Evolutionary conservation across 2,888 invertebrate genomes (phyloP).

Genomic region (Strigamia maritima): DNA sequence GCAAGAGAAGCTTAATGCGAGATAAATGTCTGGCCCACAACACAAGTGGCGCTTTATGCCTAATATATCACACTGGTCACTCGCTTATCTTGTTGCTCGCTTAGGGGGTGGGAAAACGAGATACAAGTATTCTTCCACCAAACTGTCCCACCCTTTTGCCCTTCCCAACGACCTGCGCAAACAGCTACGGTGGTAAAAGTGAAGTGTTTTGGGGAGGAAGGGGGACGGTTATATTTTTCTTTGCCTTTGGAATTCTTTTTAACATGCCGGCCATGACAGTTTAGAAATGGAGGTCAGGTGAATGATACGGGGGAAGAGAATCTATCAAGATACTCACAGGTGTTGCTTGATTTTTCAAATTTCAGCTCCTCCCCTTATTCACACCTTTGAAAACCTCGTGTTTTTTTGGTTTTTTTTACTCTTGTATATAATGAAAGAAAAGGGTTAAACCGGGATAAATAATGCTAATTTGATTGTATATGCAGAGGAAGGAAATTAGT

Average conservation of each 20-base stretch:
- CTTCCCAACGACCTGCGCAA: conserved; percentile 2
- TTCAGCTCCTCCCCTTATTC: background rate
- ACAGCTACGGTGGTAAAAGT: conserved; percentile 1
- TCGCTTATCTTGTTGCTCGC: conserved; percentile 10
- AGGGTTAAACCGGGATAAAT: too few species aligned
- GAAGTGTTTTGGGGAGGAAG: background rate
- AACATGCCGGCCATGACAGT: background rate
- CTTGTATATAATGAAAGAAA: background rate
- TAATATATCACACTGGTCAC: conserved; percentile 15
- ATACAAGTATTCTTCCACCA: background rate
- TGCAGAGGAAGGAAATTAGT: too few species aligned
- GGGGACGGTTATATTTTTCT: background rate
- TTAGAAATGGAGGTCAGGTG: conserved; percentile 15
- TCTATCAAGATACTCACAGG: background rate
- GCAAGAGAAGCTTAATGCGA: conserved; percentile 37
- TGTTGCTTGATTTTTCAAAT: conserved; percentile 3
- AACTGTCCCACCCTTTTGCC: conserved; percentile 15
- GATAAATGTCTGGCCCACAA: conserved; percentile 35
- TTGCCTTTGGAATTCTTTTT: conserved; percentile 10
- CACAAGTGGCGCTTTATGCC: conserved; percentile 10
- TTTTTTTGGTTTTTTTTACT: background rate
- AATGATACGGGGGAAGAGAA: conserved; percentile 5
- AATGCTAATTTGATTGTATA: too few species aligned
- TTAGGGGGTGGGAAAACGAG: conserved; percentile 6
- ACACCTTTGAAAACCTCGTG: background rate